Conservation (phyloP, 2,797 vertebrate genomes). For the Channallabes apus region DNA sequence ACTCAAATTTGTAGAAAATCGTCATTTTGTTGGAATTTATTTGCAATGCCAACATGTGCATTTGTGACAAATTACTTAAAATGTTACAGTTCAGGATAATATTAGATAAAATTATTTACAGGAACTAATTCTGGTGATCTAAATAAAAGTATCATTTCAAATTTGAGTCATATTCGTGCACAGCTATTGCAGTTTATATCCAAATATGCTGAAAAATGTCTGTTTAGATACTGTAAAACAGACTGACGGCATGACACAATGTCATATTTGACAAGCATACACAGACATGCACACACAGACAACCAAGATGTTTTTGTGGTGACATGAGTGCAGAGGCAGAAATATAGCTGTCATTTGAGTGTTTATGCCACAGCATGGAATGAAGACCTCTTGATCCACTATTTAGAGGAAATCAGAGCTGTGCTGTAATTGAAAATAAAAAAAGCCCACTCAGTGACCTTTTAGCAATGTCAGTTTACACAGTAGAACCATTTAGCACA, state of each 20-base stretch:
- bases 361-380: constrained; percentile 46
- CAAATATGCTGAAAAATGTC: neutral
- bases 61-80: constrained; percentile 13
- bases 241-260: neutral
- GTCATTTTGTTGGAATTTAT: neutral
- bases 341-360: constrained; percentile 46
- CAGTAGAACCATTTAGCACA: constrained; percentile 40
- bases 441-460: constrained; percentile 53
- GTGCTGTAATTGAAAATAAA: constrained; percentile 44
- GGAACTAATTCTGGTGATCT: neutral
- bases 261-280: neutral
- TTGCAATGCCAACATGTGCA: neutral
- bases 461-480: constrained; percentile 49
- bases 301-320: constrained; percentile 45
- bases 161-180: neutral
- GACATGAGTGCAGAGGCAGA: constrained; percentile 47
- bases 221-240: constrained; percentile 13
- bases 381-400: constrained; percentile 43
- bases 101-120: neutral
- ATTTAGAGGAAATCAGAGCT: constrained; percentile 47
- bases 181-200: neutral
- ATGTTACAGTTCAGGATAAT: constrained; percentile 5
- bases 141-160: constrained; percentile 12
- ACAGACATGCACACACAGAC: constrained; percentile 11
- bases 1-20: neutral